Evolutionary conservation across 2,888 invertebrate genomes (phyloP), one percentile per base, ranked within the genome.

Genomic region (Phengaris arion): DNA sequence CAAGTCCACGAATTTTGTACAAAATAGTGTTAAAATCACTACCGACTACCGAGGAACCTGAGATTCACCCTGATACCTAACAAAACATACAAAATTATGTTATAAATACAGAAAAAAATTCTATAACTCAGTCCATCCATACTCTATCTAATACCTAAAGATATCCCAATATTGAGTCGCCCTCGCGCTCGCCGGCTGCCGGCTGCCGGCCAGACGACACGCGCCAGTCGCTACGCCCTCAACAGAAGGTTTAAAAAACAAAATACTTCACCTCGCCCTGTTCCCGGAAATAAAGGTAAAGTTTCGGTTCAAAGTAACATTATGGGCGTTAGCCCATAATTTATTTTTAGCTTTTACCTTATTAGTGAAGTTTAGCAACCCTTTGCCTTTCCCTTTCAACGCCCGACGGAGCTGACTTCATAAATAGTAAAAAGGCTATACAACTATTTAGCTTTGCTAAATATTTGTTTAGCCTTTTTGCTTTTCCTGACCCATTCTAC

Each of bases 301-400:
- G 51, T n/a, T 45, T 12, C 48, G 51, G 48, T 51, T 22, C 48
- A 15, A 70, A 51, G 51, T 70, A 48, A 70, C 51, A 48, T 48
- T 52, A 70, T 70, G n/a, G n/a, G n/a, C n/a, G n/a, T n/a, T n/a
- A n/a, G 15, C 51, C 70, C 51, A 51, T 64, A 64, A 64, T 64
- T 70, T 70, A 70, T 48, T 70, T 70, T 70, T 51, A 68, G 70
- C 70, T 70, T 51, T 70, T 70, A 70, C 70, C 48, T 48, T 70
- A 70, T 70, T 70, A 70, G 70, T 64, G 35, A 15, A 70, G 51
- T 70, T 64, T 48, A 51, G 48, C 70, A 15, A 15, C 70, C 48
- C 51, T 70, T 51, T 48, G 51, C 12, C 64, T 64, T 45, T 45
- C 64, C 12, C 35, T 64, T 45, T 35, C 35, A 10, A 12, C 35